Conservation (phyloP, 1,140 invertebrate species). For the Babylonia areolata region DNA sequence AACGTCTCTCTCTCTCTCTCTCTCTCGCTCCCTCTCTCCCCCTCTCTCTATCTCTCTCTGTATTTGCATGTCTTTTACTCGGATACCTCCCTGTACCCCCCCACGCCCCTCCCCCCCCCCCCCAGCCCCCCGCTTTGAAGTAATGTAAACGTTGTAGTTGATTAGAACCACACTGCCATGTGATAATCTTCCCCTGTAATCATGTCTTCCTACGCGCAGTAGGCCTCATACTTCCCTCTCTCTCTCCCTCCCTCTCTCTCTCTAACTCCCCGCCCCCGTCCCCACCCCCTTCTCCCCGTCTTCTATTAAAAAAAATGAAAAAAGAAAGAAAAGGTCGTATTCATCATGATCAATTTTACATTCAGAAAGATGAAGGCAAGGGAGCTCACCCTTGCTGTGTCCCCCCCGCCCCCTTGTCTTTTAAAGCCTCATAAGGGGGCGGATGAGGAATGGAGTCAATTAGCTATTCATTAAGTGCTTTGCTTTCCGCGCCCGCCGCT, state of each 20-base stretch:
- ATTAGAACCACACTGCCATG: neutral
- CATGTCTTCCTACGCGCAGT: neutral
- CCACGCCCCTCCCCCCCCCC: no score
- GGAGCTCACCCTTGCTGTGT: neutral
- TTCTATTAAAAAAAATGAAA: no score
- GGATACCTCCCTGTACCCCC: no score
- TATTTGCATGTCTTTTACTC: no score
- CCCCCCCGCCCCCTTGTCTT: neutral
- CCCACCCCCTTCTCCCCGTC: neutral
- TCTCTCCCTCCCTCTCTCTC: neutral
- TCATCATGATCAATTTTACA: conserved; percentile 16
- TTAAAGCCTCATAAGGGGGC: neutral
- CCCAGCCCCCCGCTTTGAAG: no score
- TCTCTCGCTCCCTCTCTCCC: no score
- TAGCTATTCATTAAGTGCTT: conserved; percentile 22
- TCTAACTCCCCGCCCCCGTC: neutral
- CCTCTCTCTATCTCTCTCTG: no score
- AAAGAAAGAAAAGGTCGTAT: neutral
- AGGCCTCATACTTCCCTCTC: neutral
- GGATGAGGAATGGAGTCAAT: conserved; percentile 31
- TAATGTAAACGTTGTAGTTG: conserved; percentile 1
- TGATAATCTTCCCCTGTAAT: neutral
- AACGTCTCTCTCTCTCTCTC: no score
- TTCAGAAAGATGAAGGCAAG: neutral
- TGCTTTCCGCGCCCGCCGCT: conserved; percentile 17